phyloP scores from a whole-genome alignment of 2,113 vertebrate genomes.

The Crotophaga sulcirostris region DNA sequence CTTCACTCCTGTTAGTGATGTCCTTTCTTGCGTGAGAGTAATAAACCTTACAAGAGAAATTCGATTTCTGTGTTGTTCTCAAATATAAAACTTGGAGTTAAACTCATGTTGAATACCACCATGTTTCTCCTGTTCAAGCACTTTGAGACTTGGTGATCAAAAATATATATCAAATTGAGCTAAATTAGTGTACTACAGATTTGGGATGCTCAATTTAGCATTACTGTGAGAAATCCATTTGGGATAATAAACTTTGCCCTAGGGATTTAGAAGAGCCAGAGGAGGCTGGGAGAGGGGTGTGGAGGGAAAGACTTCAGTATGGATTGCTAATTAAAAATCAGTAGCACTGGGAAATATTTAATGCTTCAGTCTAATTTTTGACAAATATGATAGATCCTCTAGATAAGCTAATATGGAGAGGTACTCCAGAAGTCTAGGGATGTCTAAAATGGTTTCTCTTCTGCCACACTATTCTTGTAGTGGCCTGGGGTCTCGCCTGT shows the following conservation, averaged over 20 bases:
- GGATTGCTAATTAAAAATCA: slow-evolving; percentile 44
- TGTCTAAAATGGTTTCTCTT: neutral
- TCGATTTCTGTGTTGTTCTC: neutral
- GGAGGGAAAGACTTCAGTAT: neutral
- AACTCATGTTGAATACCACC: neutral
- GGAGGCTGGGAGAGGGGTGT: too few relatives aligned
- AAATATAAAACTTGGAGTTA: neutral
- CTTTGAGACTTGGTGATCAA: slow-evolving; percentile 10
- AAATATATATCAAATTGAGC: slow-evolving; percentile 36
- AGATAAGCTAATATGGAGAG: neutral
- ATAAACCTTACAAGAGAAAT: neutral
- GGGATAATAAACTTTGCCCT: slow-evolving; percentile 44
- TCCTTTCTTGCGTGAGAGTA: neutral
- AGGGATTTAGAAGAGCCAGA: slow-evolving; percentile 12
- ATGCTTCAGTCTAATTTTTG: neutral
- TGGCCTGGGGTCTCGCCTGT: neutral
- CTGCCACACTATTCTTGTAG: neutral
- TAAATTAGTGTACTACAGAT: slow-evolving; percentile 49
- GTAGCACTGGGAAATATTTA: neutral
- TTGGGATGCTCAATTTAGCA: slow-evolving; percentile 50
- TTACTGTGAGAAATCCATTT: slow-evolving; percentile 66
- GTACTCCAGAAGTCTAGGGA: neutral
- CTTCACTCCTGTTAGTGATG: neutral
- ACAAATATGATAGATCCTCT: neutral
- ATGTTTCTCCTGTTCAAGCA: neutral